Base-by-base conservation (phyloP, 2,888 invertebrate genomes). In the Lycia hirtaria region DNA sequence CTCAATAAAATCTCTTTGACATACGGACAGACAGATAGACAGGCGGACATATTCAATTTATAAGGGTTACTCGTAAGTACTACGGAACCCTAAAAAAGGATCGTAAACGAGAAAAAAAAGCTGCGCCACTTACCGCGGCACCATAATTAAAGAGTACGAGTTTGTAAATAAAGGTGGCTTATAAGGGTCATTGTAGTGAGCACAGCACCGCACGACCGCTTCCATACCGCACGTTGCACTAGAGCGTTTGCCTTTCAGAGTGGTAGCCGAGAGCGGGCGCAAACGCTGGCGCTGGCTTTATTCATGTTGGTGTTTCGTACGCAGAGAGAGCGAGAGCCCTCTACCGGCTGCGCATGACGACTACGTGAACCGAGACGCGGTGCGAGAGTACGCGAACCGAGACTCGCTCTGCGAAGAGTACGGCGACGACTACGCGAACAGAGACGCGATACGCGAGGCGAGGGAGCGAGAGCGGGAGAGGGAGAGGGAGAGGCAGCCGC, bases 281-380 rank as follows among this genome's bases (percentile, higher is more conserved):
- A 88, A 88, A 81, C 80, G 81, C 72, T 86, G 88, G 83, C 79
- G 78, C 72, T 88, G 88, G 88, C 79, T 85, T 85, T 78, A 83
- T 80, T 87, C 85, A 88, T 88, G 87, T 88, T 88, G 89, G 79
- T 90, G 88, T 89, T 88, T 88, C 81, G 78, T 88, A 84, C 86
- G 85, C 90, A 91, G 92, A 88, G 91, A 91, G 82, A 85, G 85
- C 81, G 87, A 87, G 78, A 90, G 90, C 73, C 89, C 92, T 67
- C 81, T 87, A 70, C 83, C 87, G 72, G 67, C 81, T 30, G 67
- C 83, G 50, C 81, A 85, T 82, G 92, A 91, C 72, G 90, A 91
- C 80, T 92, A 92, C 84, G 91, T 88, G 59, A 92, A 92, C 68
- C 78, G 90, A 12, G 92, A 91, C 64, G 91, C 82, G 51, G 62